Conservation (phyloP, 2,888 invertebrate species). For the Macroteleia sp. region DNA sequence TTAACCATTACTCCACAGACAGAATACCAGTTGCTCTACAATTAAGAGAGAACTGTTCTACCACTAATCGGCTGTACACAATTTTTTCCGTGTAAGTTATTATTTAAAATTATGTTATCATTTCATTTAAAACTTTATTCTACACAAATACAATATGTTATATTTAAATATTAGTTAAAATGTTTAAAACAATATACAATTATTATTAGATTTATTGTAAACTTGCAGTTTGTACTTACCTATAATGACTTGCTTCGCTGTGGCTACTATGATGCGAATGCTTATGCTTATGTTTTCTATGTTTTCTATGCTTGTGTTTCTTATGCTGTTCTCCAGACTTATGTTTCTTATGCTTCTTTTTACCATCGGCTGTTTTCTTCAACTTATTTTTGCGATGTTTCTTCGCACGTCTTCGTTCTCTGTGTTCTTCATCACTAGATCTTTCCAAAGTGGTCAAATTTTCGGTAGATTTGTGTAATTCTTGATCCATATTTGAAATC, state of each 20-base stretch:
- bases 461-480: slow-evolving; percentile 14
- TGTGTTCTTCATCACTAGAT: slow-evolving; percentile 75
- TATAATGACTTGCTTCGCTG: slow-evolving; percentile 87
- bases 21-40: no score
- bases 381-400: slow-evolving; percentile 89
- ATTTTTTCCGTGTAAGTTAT: no score
- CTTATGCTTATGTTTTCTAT: slow-evolving; percentile 90
- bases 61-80: no score
- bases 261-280: slow-evolving; percentile 92
- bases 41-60: no score
- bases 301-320: slow-evolving; percentile 86
- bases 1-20: no score
- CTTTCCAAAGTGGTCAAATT: slow-evolving; percentile 61
- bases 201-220: no score
- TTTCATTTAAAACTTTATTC: no score
- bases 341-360: slow-evolving; percentile 89
- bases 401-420: slow-evolving; percentile 88
- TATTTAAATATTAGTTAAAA: no score
- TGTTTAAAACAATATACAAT: no score
- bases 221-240: no score
- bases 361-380: slow-evolving; percentile 84
- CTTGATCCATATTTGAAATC: slow-evolving; percentile 17
- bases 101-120: no score
- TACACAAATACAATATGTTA: no score
- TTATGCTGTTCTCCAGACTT: slow-evolving; percentile 89